phyloP scores from a whole-genome alignment of 2,113 vertebrate species.

The Aegotheles bennettii region DNA sequence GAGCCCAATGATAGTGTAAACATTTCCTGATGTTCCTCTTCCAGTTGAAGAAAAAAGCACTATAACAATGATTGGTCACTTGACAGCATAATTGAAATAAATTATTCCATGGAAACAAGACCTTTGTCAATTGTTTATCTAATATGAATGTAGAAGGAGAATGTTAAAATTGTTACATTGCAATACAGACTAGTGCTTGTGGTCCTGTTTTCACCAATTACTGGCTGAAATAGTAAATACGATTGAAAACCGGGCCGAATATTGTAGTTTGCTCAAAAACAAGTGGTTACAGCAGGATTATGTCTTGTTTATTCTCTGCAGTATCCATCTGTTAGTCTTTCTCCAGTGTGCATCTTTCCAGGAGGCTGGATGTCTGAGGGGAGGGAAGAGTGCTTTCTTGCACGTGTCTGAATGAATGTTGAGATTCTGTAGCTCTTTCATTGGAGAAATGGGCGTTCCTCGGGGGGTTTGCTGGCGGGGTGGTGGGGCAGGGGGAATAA shows the following conservation, averaged over 20 bases:
- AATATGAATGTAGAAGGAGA: not conserved
- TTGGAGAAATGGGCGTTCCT: not conserved
- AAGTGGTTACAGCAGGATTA: not conserved
- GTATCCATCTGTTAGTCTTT: not conserved
- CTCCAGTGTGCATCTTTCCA: not conserved
- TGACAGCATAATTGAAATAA: constrained; percentile 10
- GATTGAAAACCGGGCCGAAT: not conserved
- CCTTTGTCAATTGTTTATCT: constrained; percentile 46
- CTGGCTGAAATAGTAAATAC: not conserved
- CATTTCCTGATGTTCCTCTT: constrained; percentile 14
- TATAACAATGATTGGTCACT: not conserved
- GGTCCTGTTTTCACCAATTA: not conserved
- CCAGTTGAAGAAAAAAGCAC: constrained; percentile 1
- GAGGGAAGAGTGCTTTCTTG: not conserved
- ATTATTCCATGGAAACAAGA: constrained; percentile 25
- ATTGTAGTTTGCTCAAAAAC: not conserved
- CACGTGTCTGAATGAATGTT: not conserved
- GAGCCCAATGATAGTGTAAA: constrained; percentile 1
- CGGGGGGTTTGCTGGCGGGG: not conserved
- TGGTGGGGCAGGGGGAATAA: not conserved
- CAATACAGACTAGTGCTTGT: not conserved
- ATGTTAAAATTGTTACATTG: not conserved
- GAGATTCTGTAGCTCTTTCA: not conserved
- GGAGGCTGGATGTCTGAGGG: not conserved
- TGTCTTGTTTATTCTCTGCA: not conserved